Evolutionary conservation across 2,888 invertebrate species (phyloP), one percentile per base, ranked within the genome.

Genomic region (Alloscopus bannaensis): DNA sequence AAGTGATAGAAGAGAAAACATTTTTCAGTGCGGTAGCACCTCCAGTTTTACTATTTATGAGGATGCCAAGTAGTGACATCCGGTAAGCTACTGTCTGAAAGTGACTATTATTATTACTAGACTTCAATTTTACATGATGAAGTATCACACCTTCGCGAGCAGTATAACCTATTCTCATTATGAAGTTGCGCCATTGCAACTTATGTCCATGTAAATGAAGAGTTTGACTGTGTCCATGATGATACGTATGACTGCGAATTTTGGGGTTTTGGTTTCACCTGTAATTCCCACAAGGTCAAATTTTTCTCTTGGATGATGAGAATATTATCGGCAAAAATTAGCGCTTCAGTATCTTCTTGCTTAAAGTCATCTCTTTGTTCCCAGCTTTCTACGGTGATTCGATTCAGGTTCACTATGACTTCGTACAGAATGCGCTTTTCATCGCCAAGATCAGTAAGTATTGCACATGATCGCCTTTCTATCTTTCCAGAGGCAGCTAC

Each of bases 181-280:
- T 36, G 42, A 81, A 81, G 22, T 83, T 81, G 13, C 79, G 71
- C 83, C 83, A 83, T 22, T 57, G 45, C 1, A 83, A 18, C n/a
- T 60, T 3, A 42, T 71, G 57, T 16, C 83, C 83, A 20, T 68
- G 57, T n/a, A n/a, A n/a, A n/a, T n/a, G 8, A 40, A 8, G 16
- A 40, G 8, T 40, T 40, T 40, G 8, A 40, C 40, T 40, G 8
- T 13, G 16, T 40, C 40, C n/a, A n/a, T n/a, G n/a, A n/a, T n/a
- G n/a, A n/a, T n/a, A n/a, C n/a, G n/a, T n/a, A n/a, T n/a, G n/a
- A n/a, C n/a, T n/a, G n/a, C n/a, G n/a, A n/a, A n/a, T n/a, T n/a
- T n/a, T n/a, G n/a, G n/a, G n/a, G n/a, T n/a, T n/a, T n/a, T n/a
- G n/a, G n/a, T n/a, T n/a, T n/a, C n/a, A n/a, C n/a, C n/a, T n/a